Percentiles rank a stretch among this genome's conserved stretches.
These are phyloP conservation scores for Magallana nippona DNA, from an alignment of 2,888 invertebrate species.

Conservation along the genomic window DNA sequence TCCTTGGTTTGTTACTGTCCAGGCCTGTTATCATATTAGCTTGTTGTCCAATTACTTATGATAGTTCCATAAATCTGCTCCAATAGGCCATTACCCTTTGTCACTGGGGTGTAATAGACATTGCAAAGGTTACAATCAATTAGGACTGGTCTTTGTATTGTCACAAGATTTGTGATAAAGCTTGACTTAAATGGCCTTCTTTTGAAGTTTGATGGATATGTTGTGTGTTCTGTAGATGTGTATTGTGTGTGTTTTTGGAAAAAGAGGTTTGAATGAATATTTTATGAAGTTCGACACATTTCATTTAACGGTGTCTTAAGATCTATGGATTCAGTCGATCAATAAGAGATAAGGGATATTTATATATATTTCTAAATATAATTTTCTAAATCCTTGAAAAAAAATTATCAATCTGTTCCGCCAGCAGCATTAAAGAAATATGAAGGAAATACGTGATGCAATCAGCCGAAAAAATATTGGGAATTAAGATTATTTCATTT, in stretches of 20 bases:
- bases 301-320: background rate
- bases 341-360: background rate
- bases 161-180: background rate
- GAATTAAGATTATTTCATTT: conserved; percentile 28
- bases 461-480: conserved; percentile 11
- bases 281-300: conserved; percentile 10
- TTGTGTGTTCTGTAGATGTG: background rate
- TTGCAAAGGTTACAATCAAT: background rate
- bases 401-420: conserved; percentile 18
- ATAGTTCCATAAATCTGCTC: background rate
- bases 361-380: conserved; percentile 14
- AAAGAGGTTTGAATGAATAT: background rate
- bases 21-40: background rate
- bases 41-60: conserved; percentile 6
- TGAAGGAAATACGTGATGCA: conserved; percentile 8
- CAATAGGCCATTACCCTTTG: background rate
- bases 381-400: conserved; percentile 5
- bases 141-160: background rate
- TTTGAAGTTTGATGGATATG: conserved; percentile 13
- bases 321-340: background rate
- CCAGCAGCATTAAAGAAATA: background rate
- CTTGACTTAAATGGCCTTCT: background rate
- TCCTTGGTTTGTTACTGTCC: background rate
- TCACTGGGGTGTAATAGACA: conserved; percentile 1
- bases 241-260: background rate